Base-by-base conservation (phyloP, 2,113 vertebrate species). In the Tenebrosternarchus preto region DNA sequence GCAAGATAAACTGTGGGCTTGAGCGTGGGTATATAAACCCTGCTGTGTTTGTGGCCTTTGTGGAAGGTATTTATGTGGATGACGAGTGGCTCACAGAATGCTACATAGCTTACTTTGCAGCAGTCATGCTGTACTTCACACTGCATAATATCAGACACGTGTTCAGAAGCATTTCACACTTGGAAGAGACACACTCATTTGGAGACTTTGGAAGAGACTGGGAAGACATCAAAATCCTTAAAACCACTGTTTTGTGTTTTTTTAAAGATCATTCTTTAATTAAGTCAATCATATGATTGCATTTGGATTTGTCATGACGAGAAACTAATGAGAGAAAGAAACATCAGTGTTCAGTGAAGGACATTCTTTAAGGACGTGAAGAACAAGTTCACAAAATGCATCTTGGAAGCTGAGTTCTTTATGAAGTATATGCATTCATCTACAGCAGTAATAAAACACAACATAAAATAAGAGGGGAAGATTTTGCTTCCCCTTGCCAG, bases 1-100 rank as follows among this genome's bases (percentile, higher is more conserved):
- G 66, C 74, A 17, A 82, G 80, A 79, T 78, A 43, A 85, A 84
- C 82, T 80, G 15, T 61, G 81, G 36, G 57, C 67, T 25, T 69
- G 59, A 80, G 69, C 56, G 53, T 16, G 39, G 43, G 82, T 75
- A 77, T 81, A 85, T 85, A 85, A 84, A 81, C 80, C 36, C 31
- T 36, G 46, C 22, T 78, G 19, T 78, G 68, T 84, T 73, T 50
- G 69, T 53, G 33, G 46, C 73, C 80, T 81, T 75, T 78, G 22
- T 63, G 77, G 46, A 64, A 82, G 68, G 27, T 80, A 73, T 85
- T 88, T 86, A 85, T 81, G 61, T 64, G 36, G 33, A 84, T 15
- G 43, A 50, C 12, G 43, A 12, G 43, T 15, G 43, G 43, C 43
- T 12, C 43, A 55, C 59, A 69, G 29, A 20, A 67, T 77, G 61